A percentile compares a stretch with the other conserved stretches of the same genome.
Conservation (phyloP, 2,888 invertebrate genomes). For the Chelonus formosanus region DNA sequence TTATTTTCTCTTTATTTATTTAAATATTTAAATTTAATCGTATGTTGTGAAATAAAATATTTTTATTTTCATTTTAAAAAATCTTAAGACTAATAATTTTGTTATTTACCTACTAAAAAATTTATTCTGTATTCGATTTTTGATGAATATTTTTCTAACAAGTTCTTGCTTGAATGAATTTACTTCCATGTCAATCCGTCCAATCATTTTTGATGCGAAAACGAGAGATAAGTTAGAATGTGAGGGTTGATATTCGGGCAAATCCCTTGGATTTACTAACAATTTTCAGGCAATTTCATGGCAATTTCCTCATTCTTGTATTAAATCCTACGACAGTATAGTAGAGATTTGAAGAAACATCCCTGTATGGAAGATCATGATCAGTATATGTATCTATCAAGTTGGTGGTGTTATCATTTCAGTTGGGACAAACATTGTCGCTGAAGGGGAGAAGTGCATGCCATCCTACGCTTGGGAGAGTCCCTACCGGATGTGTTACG, state of each 20-base stretch:
- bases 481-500: conserved; percentile 15
- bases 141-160: neutral
- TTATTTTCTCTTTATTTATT: no score
- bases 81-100: no score
- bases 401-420: no score
- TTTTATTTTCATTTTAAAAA: conserved; percentile 3
- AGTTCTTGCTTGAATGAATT: conserved; percentile 17
- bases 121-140: no score
- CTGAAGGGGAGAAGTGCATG: no score
- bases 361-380: no score
- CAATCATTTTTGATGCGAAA: conserved; percentile 24
- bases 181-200: conserved; percentile 10
- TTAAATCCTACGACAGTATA: conserved; percentile 8
- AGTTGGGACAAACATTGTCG: no score
- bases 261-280: conserved; percentile 39
- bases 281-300: conserved; percentile 61
- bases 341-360: conserved; percentile 2
- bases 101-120: no score
- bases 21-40: no score
- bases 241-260: conserved; percentile 21
- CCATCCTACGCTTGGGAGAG: neutral
- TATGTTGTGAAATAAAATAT: neutral
- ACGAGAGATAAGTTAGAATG: conserved; percentile 12
- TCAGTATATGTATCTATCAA: no score
- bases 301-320: conserved; percentile 55